Base-by-base conservation (phyloP, 2,888 invertebrate genomes). In the Eupithecia inturbata region DNA sequence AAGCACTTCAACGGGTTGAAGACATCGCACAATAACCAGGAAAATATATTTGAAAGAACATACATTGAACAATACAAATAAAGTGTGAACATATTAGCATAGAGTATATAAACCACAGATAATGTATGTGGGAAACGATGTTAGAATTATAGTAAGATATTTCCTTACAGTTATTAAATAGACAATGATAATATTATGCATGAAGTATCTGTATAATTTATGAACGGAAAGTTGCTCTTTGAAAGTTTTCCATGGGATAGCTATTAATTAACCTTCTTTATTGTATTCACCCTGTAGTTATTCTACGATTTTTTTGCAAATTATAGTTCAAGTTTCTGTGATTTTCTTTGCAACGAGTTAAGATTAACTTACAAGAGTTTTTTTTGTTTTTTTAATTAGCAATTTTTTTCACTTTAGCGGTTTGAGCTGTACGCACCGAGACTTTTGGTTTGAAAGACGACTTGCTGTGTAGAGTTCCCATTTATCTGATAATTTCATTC, bases 141-240 rank as follows among this genome's bases (percentile, higher is more conserved):
- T 14, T 22, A 36, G n/a, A 33, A 64, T 63, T 22, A 36, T 64
- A n/a, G 63, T 22, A n/a, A 36, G 63, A 22, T 19, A 31, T 64
- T 64, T 64, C 63, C 63, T 64, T n/a, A 12, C 36, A 26, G 57
- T 22, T 57, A 64, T 64, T 64, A 33, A 36, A 64, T 64, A n/a
- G 63, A 80, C 78, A 78, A 80, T 82, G 73, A 80, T 36, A 33
- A 36, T 26, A 1, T 33, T 39, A 66, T 62, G 62, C 62, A 39
- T 66, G 63, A 64, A 60, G n/a, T 60, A 60, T 66, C 1, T 66
- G 39, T 39, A 66, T 66, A 66, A 66, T 66, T 66, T 66, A 66
- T 66, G 66, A 41, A 26, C 66, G 39, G 66, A 66, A 66, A 66
- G 66, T 66, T 36, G 66, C 22, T 66, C 66, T 66, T 14, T 66